A percentile compares a stretch with the other conserved stretches of the same genome.
Evolutionary conservation across 2,113 vertebrate species (phyloP).

Genomic region (Chloropsis cyanopogon): DNA sequence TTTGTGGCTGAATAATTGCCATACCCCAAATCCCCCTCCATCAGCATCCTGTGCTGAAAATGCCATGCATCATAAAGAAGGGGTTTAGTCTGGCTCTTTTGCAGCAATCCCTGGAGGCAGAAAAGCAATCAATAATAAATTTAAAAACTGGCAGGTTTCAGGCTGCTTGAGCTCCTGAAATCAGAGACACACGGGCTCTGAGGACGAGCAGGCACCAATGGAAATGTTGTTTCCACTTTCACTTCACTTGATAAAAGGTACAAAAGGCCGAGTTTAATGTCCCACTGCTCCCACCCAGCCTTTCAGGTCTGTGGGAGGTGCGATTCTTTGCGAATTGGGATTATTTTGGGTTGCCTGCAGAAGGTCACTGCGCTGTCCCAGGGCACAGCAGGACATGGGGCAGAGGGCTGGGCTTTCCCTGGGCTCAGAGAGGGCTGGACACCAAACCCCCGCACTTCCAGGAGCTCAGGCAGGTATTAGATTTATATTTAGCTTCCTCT

Average conservation of each 20-base stretch:
- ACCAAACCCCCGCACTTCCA: neutral
- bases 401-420: neutral
- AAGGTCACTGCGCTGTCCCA: neutral
- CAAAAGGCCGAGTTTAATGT: neutral
- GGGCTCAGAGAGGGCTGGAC: neutral
- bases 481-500: no score
- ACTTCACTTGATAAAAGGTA: neutral
- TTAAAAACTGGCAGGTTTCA: conserved; percentile 40
- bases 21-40: neutral
- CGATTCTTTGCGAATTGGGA: neutral
- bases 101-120: conserved; percentile 35
- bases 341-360: neutral
- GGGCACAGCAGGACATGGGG: neutral
- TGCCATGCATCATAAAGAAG: conserved; percentile 44
- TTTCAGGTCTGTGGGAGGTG: neutral
- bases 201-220: neutral
- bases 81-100: conserved; percentile 45
- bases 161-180: conserved; percentile 15
- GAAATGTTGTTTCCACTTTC: neutral
- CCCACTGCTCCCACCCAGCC: neutral
- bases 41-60: conserved; percentile 51
- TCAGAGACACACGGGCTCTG: neutral
- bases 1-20: conserved; percentile 3
- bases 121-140: conserved; percentile 59
- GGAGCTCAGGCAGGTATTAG: neutral